Evolutionary conservation across 2,113 vertebrate genomes (phyloP).

Genomic region (Eulacestoma nigropectus): DNA sequence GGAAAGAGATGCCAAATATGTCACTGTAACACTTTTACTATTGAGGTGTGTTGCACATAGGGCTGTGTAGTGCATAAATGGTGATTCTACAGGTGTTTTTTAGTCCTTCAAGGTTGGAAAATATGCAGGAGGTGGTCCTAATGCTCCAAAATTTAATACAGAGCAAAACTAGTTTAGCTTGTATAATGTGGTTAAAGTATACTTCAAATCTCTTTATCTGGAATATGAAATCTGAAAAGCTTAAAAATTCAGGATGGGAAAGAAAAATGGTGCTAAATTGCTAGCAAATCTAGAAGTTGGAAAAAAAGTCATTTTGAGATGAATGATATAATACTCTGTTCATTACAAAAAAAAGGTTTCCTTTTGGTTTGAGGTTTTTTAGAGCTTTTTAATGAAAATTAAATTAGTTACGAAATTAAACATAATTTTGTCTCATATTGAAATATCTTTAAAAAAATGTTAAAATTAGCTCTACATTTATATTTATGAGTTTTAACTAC

Average conservation of each 20-base stretch:
- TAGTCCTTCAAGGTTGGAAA: not conserved
- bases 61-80: not conserved
- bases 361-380: not conserved
- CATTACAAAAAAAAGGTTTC: not conserved
- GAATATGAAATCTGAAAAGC: not conserved
- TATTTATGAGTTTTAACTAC: not conserved
- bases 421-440: not conserved
- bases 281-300: not conserved
- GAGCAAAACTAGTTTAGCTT: not conserved
- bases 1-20: not conserved
- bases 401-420: not conserved
- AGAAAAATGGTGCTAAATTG: not conserved
- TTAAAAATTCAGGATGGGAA: not conserved
- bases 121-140: not conserved
- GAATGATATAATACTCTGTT: not conserved
- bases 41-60: not conserved
- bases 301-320: not conserved
- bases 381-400: not conserved
- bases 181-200: not conserved
- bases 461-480: not conserved
- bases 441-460: not conserved
- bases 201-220: not conserved
- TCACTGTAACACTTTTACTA: not conserved
- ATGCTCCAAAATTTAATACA: not conserved
- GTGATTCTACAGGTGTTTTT: not conserved